These are phyloP conservation scores for Pentalonia nigronervosa DNA, from an alignment of 1,140 invertebrate species.

Conservation along the genomic window DNA sequence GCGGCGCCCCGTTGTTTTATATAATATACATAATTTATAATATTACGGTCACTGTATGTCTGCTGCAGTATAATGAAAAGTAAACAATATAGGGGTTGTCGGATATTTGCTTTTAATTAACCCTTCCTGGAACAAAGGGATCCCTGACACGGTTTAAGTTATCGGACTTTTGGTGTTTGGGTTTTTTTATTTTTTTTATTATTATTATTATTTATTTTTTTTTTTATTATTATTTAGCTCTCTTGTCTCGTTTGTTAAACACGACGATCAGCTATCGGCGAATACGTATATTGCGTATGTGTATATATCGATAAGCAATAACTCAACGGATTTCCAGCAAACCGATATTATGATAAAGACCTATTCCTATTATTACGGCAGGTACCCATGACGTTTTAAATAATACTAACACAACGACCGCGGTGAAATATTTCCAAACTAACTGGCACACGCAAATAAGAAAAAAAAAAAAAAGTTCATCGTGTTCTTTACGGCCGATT, in stretches of 20 bases:
- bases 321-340: neutral
- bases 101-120: slow-evolving; percentile 49
- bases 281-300: neutral
- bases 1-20: neutral
- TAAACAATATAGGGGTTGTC: slow-evolving; percentile 2
- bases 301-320: neutral
- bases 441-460: neutral
- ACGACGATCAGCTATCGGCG: neutral
- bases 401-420: neutral
- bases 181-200: neutral
- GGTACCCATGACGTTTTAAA: neutral
- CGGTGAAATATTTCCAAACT: neutral
- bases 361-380: neutral
- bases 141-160: neutral
- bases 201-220: no score
- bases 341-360: neutral
- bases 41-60: neutral
- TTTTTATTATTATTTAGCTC: no score
- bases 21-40: neutral
- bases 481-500: neutral
- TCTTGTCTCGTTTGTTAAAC: neutral
- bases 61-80: neutral
- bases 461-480: neutral
- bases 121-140: neutral
- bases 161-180: neutral